Base-by-base conservation (phyloP, 1,140 invertebrate genomes). In the Teleopsis dalmanni region DNA sequence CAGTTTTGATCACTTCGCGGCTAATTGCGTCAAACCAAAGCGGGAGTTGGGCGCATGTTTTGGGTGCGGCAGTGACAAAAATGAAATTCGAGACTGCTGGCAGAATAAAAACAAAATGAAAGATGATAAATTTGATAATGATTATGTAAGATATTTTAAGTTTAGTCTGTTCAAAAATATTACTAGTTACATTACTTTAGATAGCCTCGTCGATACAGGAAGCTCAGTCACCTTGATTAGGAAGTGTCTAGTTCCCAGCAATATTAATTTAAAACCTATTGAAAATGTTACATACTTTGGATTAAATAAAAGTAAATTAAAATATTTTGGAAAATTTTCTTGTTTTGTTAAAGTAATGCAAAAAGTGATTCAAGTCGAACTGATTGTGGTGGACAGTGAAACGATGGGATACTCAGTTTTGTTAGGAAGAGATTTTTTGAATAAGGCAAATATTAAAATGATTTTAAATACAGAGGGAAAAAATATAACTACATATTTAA, bases 11-110 rank as follows among this genome's bases (percentile, higher is more conserved):
- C 50, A 51, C 25, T 16, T 40, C 22, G 49, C 50, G 3, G 14
- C 44, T 3, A 36, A 46, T 7, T 51, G 43, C 25, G n/a, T n/a
- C n/a, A 51, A 51, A 13, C 50, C 50, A 31, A 41, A 47, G 19
- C n/a, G 44, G 7, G 26, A 47, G 16, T 18, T 23, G 3, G 50
- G 50, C n/a, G 35, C 45, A 2, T 52, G 51, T 19, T 48, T 29
- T 21, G 44, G 10, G 2, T 51, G 50, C 19, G 50, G 44, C 13
- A 34, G 29, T 26, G 8, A 21, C 14, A 18, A 45, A 10, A 40
- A 43, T 37, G 29, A 19, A 7, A 29, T 18, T 16, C n/a, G 7
- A 26, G 40, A n/a, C n/a, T 2, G 22, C 11, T 4, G 33, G n/a
- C 25, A 13, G 14, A 43, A 49, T 23, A 29, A 9, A 1, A 26